Evolutionary conservation across 2,888 invertebrate species (phyloP), one percentile per base, ranked within the genome.

Genomic region (Sarcophaga carnaria): DNA sequence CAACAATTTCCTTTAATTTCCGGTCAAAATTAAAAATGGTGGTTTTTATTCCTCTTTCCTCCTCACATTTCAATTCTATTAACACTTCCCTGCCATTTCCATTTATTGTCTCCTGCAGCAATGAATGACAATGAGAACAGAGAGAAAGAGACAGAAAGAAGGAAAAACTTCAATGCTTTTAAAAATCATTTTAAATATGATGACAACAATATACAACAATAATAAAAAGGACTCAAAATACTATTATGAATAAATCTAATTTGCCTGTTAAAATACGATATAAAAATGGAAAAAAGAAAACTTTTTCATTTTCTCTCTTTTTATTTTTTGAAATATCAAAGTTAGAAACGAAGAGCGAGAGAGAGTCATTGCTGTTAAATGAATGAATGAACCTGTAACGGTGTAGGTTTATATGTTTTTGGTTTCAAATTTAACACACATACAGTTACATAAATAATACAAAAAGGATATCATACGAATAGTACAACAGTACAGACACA

Each of bases 1-100:
- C n/a, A 84, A 47, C 79, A 87, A 87, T 87, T 87, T 87, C 87
- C 87, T 81, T 79, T 87, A 87, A 87, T 87, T 82, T 87, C 87
- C 87, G 87, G 84, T 76, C 76, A 77, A 82, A 84, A 79, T 84
- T 82, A 82, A 80, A 81, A 82, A 69, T 82, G 75, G 45, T 76
- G 49, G 70, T 80, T 83, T 64, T 77, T 62, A 59, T 66, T 66
- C 27, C 54, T 67, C 54, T 64, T 66, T 47, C 27, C 54, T 59
- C 4, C 54, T 80, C 6, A n/a, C 37, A 64, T 54, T 27, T 20
- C 2, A 25, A 59, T 49, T 59, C 27, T 72, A 37, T 59, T 67
- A 67, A 54, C 54, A 54, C 54, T 14, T 54, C 54, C 12, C 54
- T 54, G 4, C 6, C 59, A 62, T 54, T 54, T 10, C 11, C 14